Evolutionary conservation across 2,888 invertebrate species (phyloP).

Genomic region (Yponomeuta evonymella): DNA sequence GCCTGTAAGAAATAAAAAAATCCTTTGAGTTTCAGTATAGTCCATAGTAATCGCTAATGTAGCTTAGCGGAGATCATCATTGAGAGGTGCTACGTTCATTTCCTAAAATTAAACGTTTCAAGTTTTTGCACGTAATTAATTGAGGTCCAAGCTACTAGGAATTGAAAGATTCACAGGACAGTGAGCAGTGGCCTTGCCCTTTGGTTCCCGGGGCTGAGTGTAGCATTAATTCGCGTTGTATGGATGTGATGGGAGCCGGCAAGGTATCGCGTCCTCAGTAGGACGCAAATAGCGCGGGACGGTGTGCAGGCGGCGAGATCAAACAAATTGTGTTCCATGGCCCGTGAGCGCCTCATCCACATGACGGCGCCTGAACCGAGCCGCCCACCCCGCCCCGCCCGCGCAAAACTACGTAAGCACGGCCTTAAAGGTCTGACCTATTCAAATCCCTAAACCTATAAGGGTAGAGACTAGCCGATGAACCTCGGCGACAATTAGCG

Average conservation of each 20-base stretch:
- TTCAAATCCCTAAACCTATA: too few relatives aligned
- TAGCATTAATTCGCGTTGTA: constrained; percentile 3
- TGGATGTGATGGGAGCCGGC: constrained; percentile 27
- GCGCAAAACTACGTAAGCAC: constrained; percentile 2
- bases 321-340: constrained; percentile 71
- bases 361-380: constrained; percentile 54
- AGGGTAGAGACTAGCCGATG: too few relatives aligned
- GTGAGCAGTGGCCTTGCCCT: constrained; percentile 9
- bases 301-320: constrained; percentile 62
- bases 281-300: constrained; percentile 59
- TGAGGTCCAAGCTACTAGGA: not conserved
- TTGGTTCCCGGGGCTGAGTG: not conserved
- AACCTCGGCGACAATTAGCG: too few relatives aligned
- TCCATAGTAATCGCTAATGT: not conserved
- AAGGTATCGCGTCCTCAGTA: constrained; percentile 45
- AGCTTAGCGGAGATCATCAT: not conserved
- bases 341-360: constrained; percentile 63
- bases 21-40: not conserved
- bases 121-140: not conserved
- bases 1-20: constrained; percentile 13
- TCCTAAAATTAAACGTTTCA: not conserved
- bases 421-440: not conserved
- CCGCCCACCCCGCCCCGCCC: constrained; percentile 27
- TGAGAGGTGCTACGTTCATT: not conserved
- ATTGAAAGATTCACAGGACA: not conserved